These are phyloP conservation scores for Lepetodrilus schrolli DNA, from an alignment of 2,888 invertebrate genomes.

Conservation along the genomic window DNA sequence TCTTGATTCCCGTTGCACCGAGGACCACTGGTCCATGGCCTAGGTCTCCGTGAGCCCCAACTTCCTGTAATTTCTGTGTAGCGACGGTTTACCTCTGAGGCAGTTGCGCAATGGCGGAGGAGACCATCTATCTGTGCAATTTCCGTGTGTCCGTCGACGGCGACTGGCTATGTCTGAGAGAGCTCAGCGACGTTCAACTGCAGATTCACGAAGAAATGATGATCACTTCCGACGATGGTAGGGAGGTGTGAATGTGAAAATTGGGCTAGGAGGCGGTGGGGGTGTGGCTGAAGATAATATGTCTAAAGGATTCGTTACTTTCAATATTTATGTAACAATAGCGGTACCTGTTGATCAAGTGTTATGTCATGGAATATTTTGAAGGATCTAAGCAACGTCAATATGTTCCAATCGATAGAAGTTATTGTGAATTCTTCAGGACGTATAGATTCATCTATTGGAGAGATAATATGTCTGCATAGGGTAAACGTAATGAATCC, in stretches of 20 bases:
- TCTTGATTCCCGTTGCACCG: too few species aligned
- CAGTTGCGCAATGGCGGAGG: slow-evolving; percentile 82
- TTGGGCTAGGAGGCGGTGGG: neutral
- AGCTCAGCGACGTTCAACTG: slow-evolving; percentile 90
- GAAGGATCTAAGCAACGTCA: too few species aligned
- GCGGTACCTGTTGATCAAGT: too few species aligned
- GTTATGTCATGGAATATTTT: too few species aligned
- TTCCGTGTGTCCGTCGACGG: slow-evolving; percentile 97
- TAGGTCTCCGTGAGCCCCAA: neutral
- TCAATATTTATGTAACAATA: too few species aligned
- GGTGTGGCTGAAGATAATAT: neutral
- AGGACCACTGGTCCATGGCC: neutral
- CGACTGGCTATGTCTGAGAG: slow-evolving; percentile 96
- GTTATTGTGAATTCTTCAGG: too few species aligned
- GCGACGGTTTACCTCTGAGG: neutral
- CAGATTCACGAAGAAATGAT: slow-evolving; percentile 55
- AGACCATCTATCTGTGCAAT: slow-evolving; percentile 97
- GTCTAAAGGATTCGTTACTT: too few species aligned
- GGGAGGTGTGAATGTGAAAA: too few species aligned
- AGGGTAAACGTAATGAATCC: too few species aligned
- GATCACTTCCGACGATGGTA: slow-evolving; percentile 13
- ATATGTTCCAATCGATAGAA: too few species aligned
- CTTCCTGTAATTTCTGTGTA: neutral
- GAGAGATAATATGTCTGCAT: too few species aligned
- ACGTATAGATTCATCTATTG: too few species aligned